phyloP scores from a whole-genome alignment of 2,888 invertebrate genomes.

The Sicus ferrugineus region DNA sequence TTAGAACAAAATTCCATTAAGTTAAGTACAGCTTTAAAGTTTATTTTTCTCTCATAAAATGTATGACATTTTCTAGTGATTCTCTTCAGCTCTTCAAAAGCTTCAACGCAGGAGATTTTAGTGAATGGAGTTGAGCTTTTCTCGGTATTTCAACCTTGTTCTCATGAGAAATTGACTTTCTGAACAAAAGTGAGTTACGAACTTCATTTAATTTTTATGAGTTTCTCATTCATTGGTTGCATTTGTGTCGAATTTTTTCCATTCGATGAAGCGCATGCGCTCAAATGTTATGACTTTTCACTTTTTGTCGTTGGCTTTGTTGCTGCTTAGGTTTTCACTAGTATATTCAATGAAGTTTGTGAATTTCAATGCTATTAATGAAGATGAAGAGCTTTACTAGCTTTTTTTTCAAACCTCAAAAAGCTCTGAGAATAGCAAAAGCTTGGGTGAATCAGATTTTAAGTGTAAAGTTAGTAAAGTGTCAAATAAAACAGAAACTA shows the following conservation, averaged over 20 bases:
- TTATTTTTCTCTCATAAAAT: background rate
- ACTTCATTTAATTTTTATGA: background rate
- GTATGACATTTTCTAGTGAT: background rate
- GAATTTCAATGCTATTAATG: background rate
- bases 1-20: too few species aligned
- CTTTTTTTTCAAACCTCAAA: too few species aligned
- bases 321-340: too few species aligned
- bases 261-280: background rate
- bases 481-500: too few species aligned
- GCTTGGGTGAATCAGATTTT: too few species aligned
- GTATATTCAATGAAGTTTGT: background rate
- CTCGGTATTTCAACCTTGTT: background rate
- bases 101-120: conserved; percentile 36
- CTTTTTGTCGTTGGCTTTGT: conserved; percentile 10
- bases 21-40: background rate
- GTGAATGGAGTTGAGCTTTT: conserved; percentile 51
- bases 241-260: background rate
- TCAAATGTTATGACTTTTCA: conserved; percentile 5
- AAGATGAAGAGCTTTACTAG: too few species aligned
- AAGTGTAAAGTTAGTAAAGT: too few species aligned
- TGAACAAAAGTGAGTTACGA: conserved; percentile 1
- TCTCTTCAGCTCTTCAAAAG: background rate
- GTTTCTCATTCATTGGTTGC: conserved; percentile 8
- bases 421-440: too few species aligned
- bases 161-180: background rate